These are phyloP conservation scores for Metalampra italica DNA, from an alignment of 2,888 invertebrate species.

Conservation along the genomic window DNA sequence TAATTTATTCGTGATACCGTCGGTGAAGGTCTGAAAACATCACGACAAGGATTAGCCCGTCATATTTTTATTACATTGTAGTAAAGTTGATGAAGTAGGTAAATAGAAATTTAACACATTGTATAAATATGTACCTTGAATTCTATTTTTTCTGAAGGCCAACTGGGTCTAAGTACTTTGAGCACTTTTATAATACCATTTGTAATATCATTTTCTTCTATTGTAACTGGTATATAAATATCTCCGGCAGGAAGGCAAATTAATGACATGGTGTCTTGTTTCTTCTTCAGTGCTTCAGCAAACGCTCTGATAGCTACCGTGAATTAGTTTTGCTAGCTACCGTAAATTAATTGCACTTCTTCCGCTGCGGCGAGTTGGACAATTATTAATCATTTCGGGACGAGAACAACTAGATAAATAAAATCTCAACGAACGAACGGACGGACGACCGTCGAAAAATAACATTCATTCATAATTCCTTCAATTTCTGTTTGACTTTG, in stretches of 20 bases:
- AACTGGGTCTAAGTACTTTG: constrained; percentile 82
- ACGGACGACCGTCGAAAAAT: no score
- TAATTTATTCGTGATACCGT: constrained; percentile 96
- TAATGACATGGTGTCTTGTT: constrained; percentile 36
- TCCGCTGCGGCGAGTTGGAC: not conserved
- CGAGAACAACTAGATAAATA: not conserved
- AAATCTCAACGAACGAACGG: not conserved
- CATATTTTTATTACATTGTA: not conserved
- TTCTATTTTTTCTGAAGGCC: constrained; percentile 81
- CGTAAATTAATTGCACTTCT: constrained; percentile 3
- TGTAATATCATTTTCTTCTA: constrained; percentile 83
- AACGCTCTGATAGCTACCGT: not conserved
- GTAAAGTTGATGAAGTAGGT: not conserved
- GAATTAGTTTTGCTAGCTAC: not conserved
- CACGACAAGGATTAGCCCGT: no score
- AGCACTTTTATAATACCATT: constrained; percentile 83
- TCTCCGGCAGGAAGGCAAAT: constrained; percentile 49
- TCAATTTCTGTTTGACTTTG: no score
- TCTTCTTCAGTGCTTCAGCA: no score
- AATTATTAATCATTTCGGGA: constrained; percentile 9
- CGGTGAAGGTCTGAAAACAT: constrained; percentile 80
- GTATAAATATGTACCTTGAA: constrained; percentile 83
- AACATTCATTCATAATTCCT: no score
- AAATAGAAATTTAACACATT: not conserved
- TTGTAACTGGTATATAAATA: constrained; percentile 77